Conservation (phyloP, 2,888 invertebrate species). For the Isoperla grammatica region DNA sequence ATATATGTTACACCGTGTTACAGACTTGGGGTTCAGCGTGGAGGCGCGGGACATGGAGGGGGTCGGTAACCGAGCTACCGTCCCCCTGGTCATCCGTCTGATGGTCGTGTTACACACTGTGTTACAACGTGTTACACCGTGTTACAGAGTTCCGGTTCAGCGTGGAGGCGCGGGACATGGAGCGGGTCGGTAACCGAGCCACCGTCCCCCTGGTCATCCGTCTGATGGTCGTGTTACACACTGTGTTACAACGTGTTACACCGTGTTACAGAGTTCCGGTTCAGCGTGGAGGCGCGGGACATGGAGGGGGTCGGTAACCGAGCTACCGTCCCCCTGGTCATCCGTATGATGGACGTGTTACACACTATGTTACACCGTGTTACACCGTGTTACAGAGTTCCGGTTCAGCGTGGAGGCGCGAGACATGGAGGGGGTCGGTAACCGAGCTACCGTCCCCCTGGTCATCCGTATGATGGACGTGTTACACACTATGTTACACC, state of each 20-base stretch:
- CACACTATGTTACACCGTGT: too few species aligned
- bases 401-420: slow-evolving; percentile 79
- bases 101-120: too few species aligned
- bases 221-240: slow-evolving; percentile 59
- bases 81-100: slow-evolving; percentile 68
- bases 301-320: slow-evolving; percentile 72
- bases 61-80: slow-evolving; percentile 59
- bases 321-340: slow-evolving; percentile 60
- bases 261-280: too few species aligned
- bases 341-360: slow-evolving; percentile 70
- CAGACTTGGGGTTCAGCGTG: slow-evolving; percentile 69
- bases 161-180: background rate
- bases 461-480: slow-evolving; percentile 68
- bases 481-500: background rate
- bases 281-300: slow-evolving; percentile 83
- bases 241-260: too few species aligned
- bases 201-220: slow-evolving; percentile 65
- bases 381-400: slow-evolving; percentile 57
- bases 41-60: slow-evolving; percentile 87
- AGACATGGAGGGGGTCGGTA: slow-evolving; percentile 78
- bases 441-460: slow-evolving; percentile 58
- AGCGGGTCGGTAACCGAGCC: slow-evolving; percentile 38
- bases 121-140: too few species aligned
- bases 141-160: background rate
- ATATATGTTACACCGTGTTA: slow-evolving; percentile 5